phyloP scores from a whole-genome alignment of 2,888 invertebrate species.

The Stegana nigrithorax region DNA sequence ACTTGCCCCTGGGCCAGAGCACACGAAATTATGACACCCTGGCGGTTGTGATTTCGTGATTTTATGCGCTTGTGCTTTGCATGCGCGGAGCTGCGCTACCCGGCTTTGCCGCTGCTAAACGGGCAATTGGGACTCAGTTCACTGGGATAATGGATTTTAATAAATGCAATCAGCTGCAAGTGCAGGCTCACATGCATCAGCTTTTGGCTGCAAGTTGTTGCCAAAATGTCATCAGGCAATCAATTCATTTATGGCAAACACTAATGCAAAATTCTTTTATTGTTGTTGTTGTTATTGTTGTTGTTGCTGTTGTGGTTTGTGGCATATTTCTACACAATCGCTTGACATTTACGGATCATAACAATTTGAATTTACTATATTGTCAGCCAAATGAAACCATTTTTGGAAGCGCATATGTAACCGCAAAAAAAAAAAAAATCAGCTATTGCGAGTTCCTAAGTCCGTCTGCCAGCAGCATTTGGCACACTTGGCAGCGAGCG shows the following conservation, averaged over 20 bases:
- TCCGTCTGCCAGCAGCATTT: too few relatives aligned
- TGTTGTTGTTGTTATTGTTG: background rate
- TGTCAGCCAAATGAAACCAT: slow-evolving; percentile 53
- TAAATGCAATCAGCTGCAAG: background rate
- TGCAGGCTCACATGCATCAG: slow-evolving; percentile 24
- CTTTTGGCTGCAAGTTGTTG: slow-evolving; percentile 29
- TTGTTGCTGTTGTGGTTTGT: background rate
- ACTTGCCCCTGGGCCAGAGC: background rate
- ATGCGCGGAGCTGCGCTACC: too few relatives aligned
- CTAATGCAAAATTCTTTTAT: slow-evolving; percentile 9
- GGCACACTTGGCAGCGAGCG: background rate
- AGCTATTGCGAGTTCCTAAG: too few relatives aligned
- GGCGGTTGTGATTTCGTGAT: too few relatives aligned
- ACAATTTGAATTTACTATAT: slow-evolving; percentile 61
- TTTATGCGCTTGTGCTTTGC: too few relatives aligned
- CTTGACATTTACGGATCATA: slow-evolving; percentile 69
- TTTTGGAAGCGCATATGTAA: slow-evolving; percentile 42
- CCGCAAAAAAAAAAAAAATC: too few relatives aligned
- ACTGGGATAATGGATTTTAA: background rate
- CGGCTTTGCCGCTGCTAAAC: too few relatives aligned
- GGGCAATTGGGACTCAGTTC: too few relatives aligned
- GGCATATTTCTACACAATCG: background rate
- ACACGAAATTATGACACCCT: background rate
- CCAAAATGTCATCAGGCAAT: slow-evolving; percentile 32
- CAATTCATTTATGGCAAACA: slow-evolving; percentile 22